phyloP scores from a whole-genome alignment of 2,797 vertebrate genomes.

The Anguilla obscura region DNA sequence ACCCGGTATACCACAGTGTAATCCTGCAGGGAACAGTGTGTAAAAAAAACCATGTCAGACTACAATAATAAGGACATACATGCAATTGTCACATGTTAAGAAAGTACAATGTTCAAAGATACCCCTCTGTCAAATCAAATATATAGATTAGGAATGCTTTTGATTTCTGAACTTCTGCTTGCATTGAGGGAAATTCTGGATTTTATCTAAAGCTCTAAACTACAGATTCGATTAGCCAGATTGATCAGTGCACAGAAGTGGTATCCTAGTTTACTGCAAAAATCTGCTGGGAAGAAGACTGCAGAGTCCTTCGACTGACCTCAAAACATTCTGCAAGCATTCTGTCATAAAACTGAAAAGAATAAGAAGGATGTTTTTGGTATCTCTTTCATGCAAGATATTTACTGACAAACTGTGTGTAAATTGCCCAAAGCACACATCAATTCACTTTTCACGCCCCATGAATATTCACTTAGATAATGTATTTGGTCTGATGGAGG shows the following conservation, averaged over 20 bases:
- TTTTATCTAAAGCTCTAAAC: background rate
- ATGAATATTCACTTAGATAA: slow-evolving; percentile 25
- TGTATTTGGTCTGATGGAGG: background rate
- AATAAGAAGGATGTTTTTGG: slow-evolving; percentile 1
- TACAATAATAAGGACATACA: background rate
- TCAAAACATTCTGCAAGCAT: background rate
- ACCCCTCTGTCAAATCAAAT: background rate
- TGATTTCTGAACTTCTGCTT: background rate
- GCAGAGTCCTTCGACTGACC: background rate
- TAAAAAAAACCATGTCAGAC: background rate
- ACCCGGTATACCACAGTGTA: background rate
- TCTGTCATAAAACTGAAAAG: background rate
- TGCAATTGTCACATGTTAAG: background rate
- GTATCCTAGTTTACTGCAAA: background rate
- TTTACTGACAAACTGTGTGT: slow-evolving; percentile 12
- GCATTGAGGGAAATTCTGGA: background rate
- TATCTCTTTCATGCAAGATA: background rate
- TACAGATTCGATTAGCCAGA: background rate
- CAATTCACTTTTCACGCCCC: background rate
- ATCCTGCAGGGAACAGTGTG: background rate
- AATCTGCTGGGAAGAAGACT: background rate
- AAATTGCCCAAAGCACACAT: slow-evolving; percentile 19
- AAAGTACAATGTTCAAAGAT: background rate
- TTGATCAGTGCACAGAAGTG: background rate
- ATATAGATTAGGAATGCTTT: background rate